A percentile compares a stretch with the other conserved stretches of the same genome.
These are phyloP conservation scores for Phalacrocorax aristotelis DNA, from an alignment of 2,113 vertebrate species.

Conservation along the genomic window DNA sequence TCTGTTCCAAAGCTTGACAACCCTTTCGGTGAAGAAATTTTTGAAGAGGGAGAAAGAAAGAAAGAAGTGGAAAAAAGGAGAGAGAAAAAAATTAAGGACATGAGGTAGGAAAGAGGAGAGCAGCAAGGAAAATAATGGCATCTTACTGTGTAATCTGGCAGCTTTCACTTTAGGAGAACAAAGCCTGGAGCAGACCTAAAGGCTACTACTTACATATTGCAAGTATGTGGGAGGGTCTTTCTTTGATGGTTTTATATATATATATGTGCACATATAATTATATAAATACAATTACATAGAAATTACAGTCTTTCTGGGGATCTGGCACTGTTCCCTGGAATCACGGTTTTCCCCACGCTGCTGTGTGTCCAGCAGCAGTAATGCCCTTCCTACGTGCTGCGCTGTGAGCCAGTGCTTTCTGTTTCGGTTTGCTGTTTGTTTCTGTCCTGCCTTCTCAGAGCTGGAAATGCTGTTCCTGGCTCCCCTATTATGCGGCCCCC, in stretches of 20 bases:
- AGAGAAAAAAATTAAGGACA: not conserved
- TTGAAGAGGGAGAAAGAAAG: not conserved
- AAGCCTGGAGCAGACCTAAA: not conserved
- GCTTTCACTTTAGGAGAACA: not conserved
- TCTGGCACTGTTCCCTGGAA: not conserved
- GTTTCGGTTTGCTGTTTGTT: not conserved
- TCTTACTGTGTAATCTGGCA: not conserved
- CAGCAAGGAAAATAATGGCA: not conserved
- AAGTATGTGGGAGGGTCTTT: not conserved
- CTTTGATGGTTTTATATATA: not conserved
- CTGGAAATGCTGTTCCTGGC: not conserved
- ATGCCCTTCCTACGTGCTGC: not conserved
- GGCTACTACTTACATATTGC: not conserved
- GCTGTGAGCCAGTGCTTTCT: not conserved
- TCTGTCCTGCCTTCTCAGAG: not conserved
- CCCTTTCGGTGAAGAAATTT: not conserved
- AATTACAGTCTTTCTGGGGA: not conserved
- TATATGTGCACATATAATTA: not conserved
- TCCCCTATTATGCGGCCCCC: not conserved
- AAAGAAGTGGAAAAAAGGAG: not conserved
- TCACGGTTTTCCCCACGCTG: not conserved
- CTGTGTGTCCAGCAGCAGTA: not conserved
- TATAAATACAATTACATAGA: not conserved
- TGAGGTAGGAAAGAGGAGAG: not conserved
- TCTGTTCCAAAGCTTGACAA: not conserved